Evolutionary conservation across 2,113 vertebrate species (phyloP).

Genomic region (Lathamus discolor): DNA sequence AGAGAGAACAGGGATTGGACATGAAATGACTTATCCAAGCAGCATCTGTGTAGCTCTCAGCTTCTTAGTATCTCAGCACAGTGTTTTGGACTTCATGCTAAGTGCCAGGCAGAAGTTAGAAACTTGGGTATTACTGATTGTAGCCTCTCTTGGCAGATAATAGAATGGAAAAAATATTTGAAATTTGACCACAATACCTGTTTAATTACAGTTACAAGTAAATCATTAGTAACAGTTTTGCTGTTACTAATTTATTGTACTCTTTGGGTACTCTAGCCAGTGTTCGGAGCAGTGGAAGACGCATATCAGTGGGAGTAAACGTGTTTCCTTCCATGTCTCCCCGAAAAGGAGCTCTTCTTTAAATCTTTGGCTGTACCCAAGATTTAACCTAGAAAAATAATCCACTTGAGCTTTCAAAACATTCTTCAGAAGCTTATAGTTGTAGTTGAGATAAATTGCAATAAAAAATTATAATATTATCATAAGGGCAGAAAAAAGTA

Average conservation of each 20-base stretch:
- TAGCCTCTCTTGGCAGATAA: background rate
- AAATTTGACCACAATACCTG: background rate
- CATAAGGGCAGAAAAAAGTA: background rate
- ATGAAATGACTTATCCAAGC: background rate
- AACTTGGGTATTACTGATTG: background rate
- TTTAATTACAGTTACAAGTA: background rate
- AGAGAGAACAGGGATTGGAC: background rate
- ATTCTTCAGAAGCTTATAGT: background rate
- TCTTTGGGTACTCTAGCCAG: background rate
- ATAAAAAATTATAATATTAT: background rate
- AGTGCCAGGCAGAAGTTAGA: background rate
- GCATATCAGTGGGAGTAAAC: background rate
- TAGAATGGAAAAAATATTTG: background rate
- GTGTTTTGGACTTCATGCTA: background rate
- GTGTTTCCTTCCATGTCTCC: background rate
- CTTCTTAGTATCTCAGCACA: background rate
- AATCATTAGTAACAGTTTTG: background rate
- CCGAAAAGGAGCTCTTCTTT: background rate
- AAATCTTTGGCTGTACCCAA: background rate
- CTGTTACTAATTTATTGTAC: background rate
- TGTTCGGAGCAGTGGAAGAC: background rate
- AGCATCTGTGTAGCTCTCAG: background rate
- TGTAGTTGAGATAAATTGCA: background rate
- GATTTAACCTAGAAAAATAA: background rate
- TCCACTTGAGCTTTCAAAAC: background rate